phyloP scores from a whole-genome alignment of 92 coral and sea anemone genomes.

The Phymanthus crucifer region DNA sequence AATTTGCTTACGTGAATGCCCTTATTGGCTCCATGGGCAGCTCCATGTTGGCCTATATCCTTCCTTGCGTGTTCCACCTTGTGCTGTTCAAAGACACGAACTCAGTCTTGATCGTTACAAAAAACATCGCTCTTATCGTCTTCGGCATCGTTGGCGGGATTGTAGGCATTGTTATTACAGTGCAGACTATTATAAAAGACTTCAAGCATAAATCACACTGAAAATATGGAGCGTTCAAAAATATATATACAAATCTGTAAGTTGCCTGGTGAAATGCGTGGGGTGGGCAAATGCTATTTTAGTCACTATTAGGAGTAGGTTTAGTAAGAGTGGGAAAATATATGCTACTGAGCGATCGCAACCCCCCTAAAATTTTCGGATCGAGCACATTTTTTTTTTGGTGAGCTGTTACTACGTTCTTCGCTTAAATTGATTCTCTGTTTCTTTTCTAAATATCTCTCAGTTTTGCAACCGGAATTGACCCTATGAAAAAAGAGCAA shows the following conservation, averaged over 20 bases:
- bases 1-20: conserved; percentile 87
- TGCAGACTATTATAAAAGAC: conserved; percentile 58
- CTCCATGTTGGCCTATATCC: conserved; percentile 79
- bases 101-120: conserved; percentile 63
- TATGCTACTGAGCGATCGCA: too few relatives aligned
- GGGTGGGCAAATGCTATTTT: too few relatives aligned
- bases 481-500: too few relatives aligned
- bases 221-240: background rate
- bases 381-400: too few relatives aligned
- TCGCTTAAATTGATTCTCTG: too few relatives aligned
- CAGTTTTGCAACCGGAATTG: too few relatives aligned
- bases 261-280: too few relatives aligned
- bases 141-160: conserved; percentile 86
- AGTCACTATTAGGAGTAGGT: too few relatives aligned
- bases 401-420: too few relatives aligned
- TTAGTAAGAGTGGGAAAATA: too few relatives aligned
- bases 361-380: too few relatives aligned
- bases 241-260: background rate
- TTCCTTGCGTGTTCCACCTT: conserved; percentile 72
- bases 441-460: too few relatives aligned
- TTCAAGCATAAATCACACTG: conserved; percentile 36
- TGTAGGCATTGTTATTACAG: conserved; percentile 82
- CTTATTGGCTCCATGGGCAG: conserved; percentile 85
- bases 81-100: conserved; percentile 66
- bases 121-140: conserved; percentile 61